Evolutionary conservation across 2,888 invertebrate species (phyloP), one percentile per base, ranked within the genome.

Genomic region (Nesidiocoris tenuis): DNA sequence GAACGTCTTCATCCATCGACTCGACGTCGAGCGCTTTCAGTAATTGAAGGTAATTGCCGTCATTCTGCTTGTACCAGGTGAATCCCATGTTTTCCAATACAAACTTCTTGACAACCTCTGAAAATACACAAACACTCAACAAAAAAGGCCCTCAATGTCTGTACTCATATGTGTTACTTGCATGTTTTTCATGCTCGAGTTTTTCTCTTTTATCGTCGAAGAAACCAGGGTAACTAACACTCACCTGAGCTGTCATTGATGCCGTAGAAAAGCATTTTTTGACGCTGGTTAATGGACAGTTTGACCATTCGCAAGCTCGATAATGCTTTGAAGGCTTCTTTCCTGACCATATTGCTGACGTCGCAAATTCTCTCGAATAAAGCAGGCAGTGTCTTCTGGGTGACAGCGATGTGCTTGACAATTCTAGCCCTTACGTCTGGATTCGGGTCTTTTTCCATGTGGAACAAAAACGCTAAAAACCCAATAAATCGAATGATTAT

Each of bases 1-100:
- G 61, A 87, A 86, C 78, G 85, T 83, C 77, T 86, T 83, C 77
- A 86, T 86, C 83, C 54, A 88, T 88, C 76, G 87, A 86, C 79
- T 94, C 93, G 59, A 93, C 86, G 80, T 94, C 90, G 22, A 95
- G 85, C 1, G 91, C 90, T 77, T 89, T 88, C 67, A 94, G 85
- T n/a, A 96, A 85, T 3, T 88, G 86, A 17, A 93, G 84, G 61
- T 90, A 88, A 80, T 92, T 89, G 1, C 90, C 88, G 65, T 90
- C 86, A 81, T 90, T 92, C 0, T 88, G 86, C 70, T 89, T 87
- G 77, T 95, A 84, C 95, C 95, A 95, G 0, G 89, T 85, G 0
- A 91, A 90, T 0, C 95, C 84, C 79, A 93, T 83, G 7, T 84
- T 82, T 24, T 83, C 84, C 39, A 83, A 82, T 0, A 89, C 86